Base-by-base conservation (phyloP, 2,888 invertebrate species). In the Drosophila ustulata region DNA sequence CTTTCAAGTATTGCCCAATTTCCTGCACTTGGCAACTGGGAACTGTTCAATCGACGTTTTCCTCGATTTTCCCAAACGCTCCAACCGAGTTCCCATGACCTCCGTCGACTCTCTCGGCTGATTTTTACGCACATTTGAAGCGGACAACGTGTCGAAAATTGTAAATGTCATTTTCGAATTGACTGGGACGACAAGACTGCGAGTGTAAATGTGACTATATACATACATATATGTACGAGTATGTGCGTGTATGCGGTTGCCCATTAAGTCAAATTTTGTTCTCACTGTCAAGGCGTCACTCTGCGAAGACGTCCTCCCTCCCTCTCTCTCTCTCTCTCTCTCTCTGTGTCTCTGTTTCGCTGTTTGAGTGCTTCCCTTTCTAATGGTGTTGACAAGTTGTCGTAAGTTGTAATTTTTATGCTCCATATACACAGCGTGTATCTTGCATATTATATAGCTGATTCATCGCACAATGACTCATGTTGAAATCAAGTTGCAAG, bases 401-500 rank as follows among this genome's bases (percentile, higher is more conserved):
- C 78, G 78, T 55, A 80, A 77, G 73, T 80, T 80, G 78, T 80
- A 80, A 80, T 73, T 77, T 51, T 76, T 56, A 63, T 74, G 78
- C 71, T 71, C 56, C 61, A 73, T 63, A 73, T 61, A 61, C 53
- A 49, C 53, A 49, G 72, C 70, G 55, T 70, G 66, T 78, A 55
- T 64, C 62, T 66, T 69, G 78, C 66, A 67, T 77, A 77, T 76
- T 76, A 76, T 78, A 69, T 78, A 75, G 78, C 80, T 78, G 80
- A 78, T 78, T 78, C 78, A 78, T 78, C 64, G 72, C 69, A 47
- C 72, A 72, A 75, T 78, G 80, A 78, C 80, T 78, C 78, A 78
- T 80, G 80, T 72, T 66, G 47, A 80, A 78, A 78, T 78, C 78
- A 80, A 78, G 78, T 76, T 72, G 80, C 77, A 80, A 72, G 76